A percentile compares a stretch with the other conserved stretches of the same genome.
Conservation (phyloP, 2,888 invertebrate species). For the Rhopalosiphum nymphaeae region DNA sequence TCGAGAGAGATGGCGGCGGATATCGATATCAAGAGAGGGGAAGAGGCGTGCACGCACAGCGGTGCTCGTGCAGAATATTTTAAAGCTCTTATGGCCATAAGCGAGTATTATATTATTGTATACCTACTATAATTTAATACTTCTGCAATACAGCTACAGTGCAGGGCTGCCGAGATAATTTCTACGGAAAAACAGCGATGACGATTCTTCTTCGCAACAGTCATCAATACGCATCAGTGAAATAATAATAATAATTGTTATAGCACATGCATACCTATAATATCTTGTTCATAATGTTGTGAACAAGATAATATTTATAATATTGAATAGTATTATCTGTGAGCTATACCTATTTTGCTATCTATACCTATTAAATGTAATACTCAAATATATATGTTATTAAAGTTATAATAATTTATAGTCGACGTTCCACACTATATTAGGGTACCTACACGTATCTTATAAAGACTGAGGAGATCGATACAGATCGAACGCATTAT, state of each 20-base stretch:
- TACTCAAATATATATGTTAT: not conserved
- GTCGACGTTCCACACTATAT: not conserved
- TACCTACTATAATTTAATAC: not conserved
- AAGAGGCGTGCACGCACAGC: conserved; percentile 25
- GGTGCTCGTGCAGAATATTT: conserved; percentile 55
- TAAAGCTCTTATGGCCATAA: conserved; percentile 52
- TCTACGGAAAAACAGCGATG: not conserved
- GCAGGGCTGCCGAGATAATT: not conserved
- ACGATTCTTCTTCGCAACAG: not conserved
- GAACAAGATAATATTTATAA: not conserved
- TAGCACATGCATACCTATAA: not conserved
- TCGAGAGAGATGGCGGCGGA: not conserved
- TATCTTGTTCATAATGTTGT: not conserved
- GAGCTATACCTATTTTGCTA: not conserved
- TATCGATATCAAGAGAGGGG: not conserved
- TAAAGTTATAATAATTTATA: too few relatives aligned
- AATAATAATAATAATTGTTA: not conserved
- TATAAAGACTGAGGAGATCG: not conserved
- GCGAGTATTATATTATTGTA: not conserved
- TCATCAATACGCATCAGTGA: not conserved
- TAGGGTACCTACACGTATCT: not conserved
- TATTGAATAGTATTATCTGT: not conserved
- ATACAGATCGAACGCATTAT: not conserved
- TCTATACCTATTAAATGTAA: not conserved
- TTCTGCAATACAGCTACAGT: not conserved